phyloP scores from a whole-genome alignment of 2,888 invertebrate species.

The Scaptomyza caliginosa region DNA sequence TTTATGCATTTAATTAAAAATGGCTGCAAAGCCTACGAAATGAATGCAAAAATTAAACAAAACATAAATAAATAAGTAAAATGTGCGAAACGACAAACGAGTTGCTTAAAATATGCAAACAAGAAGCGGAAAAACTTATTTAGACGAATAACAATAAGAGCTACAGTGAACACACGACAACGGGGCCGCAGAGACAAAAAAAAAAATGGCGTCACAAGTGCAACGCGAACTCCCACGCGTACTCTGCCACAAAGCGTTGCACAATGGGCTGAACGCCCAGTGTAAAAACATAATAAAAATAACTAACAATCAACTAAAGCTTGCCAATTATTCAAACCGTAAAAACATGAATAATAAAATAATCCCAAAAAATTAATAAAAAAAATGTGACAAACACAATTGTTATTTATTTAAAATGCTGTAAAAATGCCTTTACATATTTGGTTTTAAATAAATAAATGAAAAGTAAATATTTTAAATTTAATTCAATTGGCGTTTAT shows the following conservation, averaged over 20 bases:
- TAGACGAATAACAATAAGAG: slow-evolving; percentile 50
- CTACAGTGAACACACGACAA: slow-evolving; percentile 25
- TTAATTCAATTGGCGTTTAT: too few relatives aligned
- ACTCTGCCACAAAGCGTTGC: slow-evolving; percentile 54
- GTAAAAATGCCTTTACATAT: background rate
- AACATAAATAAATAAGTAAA: slow-evolving; percentile 23
- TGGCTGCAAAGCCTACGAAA: slow-evolving; percentile 38
- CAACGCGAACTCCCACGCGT: slow-evolving; percentile 57
- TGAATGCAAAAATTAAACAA: slow-evolving; percentile 62
- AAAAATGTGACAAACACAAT: background rate
- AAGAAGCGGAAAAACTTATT: slow-evolving; percentile 78
- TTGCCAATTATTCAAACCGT: slow-evolving; percentile 2
- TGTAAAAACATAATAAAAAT: background rate
- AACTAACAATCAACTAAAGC: background rate
- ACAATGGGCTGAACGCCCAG: slow-evolving; percentile 60
- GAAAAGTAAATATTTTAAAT: background rate
- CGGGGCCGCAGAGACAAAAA: slow-evolving; percentile 33
- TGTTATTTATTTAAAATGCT: background rate
- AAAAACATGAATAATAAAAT: slow-evolving; percentile 2
- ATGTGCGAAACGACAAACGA: slow-evolving; percentile 20
- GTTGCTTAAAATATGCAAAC: slow-evolving; percentile 73
- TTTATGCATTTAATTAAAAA: slow-evolving; percentile 72
- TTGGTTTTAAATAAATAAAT: background rate
- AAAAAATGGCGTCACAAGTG: slow-evolving; percentile 71
- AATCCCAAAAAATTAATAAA: slow-evolving; percentile 6